Conservation (phyloP, 2,888 invertebrate genomes). For the Caradrina kadenii region DNA sequence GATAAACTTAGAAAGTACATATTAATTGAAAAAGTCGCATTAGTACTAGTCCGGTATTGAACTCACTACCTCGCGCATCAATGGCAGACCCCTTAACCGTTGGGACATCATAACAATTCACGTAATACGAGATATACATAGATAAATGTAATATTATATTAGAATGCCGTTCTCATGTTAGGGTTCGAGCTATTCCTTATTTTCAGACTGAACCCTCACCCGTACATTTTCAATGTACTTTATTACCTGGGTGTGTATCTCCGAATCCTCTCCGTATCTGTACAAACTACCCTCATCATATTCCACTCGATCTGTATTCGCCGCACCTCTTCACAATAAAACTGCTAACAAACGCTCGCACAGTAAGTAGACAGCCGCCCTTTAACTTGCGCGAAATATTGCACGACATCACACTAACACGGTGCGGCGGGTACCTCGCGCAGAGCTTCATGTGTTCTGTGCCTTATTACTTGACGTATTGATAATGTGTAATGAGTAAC, state of each 20-base stretch:
- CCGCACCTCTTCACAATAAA: slow-evolving; percentile 34
- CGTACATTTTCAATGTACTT: slow-evolving; percentile 17
- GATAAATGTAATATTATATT: neutral
- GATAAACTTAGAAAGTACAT: too few relatives aligned
- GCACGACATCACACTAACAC: slow-evolving; percentile 35
- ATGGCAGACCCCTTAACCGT: too few relatives aligned
- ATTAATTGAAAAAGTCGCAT: too few relatives aligned
- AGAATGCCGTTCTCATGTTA: neutral
- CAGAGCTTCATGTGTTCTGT: neutral
- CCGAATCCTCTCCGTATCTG: slow-evolving; percentile 11
- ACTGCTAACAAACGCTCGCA: slow-evolving; percentile 39
- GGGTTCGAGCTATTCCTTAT: neutral
- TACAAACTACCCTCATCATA: slow-evolving; percentile 37
- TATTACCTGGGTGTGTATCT: slow-evolving; percentile 5
- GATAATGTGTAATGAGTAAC: neutral
- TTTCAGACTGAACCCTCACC: neutral
- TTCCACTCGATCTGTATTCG: slow-evolving; percentile 36
- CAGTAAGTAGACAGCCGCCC: slow-evolving; percentile 31
- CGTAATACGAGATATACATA: too few relatives aligned
- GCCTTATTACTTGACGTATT: neutral
- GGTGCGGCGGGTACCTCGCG: neutral
- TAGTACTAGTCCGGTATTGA: too few relatives aligned
- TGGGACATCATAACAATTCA: too few relatives aligned
- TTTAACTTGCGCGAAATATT: slow-evolving; percentile 51
- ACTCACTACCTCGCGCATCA: too few relatives aligned